Percentiles rank a stretch among this genome's conserved stretches.
These are phyloP conservation scores for Oreochromis aureus DNA, from an alignment of 2,113 vertebrate species.

Conservation along the genomic window DNA sequence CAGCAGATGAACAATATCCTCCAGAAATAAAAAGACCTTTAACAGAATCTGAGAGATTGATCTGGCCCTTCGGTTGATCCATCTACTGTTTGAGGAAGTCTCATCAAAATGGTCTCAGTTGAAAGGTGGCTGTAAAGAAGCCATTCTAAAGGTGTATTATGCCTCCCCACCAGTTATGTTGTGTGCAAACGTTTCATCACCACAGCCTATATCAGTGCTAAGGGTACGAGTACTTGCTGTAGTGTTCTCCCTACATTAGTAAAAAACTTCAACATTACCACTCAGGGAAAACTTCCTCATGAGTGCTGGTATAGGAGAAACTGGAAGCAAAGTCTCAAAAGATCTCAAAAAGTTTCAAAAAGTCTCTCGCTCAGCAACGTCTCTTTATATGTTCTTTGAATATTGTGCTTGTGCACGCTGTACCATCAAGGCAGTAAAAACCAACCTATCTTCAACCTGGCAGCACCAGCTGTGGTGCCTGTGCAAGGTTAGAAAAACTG, in stretches of 20 bases:
- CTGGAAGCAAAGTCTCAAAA: background rate
- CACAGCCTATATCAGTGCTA: background rate
- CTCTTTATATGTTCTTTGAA: background rate
- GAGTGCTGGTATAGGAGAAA: background rate
- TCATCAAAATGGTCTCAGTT: background rate
- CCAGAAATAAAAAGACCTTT: background rate
- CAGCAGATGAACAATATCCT: background rate
- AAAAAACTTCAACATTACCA: background rate
- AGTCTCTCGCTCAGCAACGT: background rate
- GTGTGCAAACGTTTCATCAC: background rate
- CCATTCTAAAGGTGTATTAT: background rate
- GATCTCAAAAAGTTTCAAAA: background rate
- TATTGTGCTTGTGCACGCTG: background rate
- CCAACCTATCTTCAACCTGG: background rate
- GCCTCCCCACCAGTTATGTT: background rate
- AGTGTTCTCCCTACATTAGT: background rate
- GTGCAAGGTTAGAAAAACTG: background rate
- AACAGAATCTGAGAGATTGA: background rate
- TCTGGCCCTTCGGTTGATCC: background rate
- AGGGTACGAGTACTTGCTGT: background rate
- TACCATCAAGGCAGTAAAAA: background rate
- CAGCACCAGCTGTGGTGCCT: background rate
- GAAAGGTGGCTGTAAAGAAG: background rate
- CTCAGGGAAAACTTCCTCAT: background rate
- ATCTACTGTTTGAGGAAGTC: background rate